Percentiles rank a stretch among this genome's conserved stretches.
phyloP scores from a whole-genome alignment of 2,888 invertebrate species.

The Oligia strigilis region DNA sequence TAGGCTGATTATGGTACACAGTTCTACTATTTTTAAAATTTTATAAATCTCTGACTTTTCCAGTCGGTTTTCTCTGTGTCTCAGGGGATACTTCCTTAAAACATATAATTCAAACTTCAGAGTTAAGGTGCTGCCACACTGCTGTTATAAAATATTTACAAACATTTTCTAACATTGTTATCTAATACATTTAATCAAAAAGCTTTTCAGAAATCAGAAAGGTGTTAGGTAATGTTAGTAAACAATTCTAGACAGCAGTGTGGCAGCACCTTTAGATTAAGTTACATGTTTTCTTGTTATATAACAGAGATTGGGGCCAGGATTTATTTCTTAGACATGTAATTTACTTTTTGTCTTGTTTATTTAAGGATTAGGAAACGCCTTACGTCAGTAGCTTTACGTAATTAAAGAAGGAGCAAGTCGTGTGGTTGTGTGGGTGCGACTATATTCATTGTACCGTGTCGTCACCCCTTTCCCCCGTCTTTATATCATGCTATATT shows the following conservation, averaged over 20 bases:
- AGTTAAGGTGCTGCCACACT: not conserved
- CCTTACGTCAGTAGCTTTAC: not conserved
- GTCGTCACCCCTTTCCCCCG: no score
- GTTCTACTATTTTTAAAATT: not conserved
- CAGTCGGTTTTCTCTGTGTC: not conserved
- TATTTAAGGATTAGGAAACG: conserved; percentile 1
- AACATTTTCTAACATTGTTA: no score
- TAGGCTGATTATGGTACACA: no score
- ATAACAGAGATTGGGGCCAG: not conserved
- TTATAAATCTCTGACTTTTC: not conserved
- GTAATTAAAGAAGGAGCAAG: conserved; percentile 6
- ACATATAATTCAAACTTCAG: conserved; percentile 15
- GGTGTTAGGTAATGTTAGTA: no score
- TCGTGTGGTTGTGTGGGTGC: not conserved
- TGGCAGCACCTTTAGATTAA: not conserved
- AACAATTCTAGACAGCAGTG: no score
- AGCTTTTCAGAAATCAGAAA: no score
- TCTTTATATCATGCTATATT: not conserved
- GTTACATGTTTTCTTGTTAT: conserved; percentile 23
- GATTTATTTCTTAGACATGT: conserved; percentile 12
- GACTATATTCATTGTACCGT: not conserved
- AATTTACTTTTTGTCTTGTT: conserved; percentile 8
- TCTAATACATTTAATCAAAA: no score
- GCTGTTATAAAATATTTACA: no score
- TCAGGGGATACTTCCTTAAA: not conserved